phyloP scores from a whole-genome alignment of 2,797 vertebrate species.

The Trematomus bernacchii region DNA sequence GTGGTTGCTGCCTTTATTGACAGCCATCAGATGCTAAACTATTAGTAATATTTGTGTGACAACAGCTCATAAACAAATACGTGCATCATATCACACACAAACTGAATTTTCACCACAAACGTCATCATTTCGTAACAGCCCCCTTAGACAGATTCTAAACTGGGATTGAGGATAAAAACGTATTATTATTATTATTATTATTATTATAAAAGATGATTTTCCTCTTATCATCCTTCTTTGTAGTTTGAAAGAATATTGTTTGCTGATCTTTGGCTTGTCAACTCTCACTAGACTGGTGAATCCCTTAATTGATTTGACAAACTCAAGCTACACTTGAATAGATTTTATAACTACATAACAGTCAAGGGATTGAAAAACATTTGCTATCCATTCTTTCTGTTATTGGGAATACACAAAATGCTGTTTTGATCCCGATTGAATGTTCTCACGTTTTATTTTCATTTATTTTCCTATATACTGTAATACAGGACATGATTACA shows the following conservation, averaged over 20 bases:
- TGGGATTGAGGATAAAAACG: too few relatives aligned
- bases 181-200: too few relatives aligned
- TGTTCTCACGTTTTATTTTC: too few relatives aligned
- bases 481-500: neutral
- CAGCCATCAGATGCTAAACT: neutral
- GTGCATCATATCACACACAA: neutral
- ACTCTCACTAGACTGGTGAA: neutral
- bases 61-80: rapidly evolving
- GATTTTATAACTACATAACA: neutral
- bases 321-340: neutral
- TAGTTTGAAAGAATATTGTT: neutral
- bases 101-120: neutral
- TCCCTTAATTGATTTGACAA: neutral
- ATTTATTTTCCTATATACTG: neutral
- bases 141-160: neutral
- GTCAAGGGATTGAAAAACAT: too few relatives aligned
- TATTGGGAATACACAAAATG: too few relatives aligned
- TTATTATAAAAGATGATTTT: too few relatives aligned
- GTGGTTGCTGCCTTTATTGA: neutral
- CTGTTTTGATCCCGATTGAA: too few relatives aligned
- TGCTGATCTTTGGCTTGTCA: slow-evolving; percentile 6
- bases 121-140: neutral
- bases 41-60: neutral
- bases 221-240: neutral
- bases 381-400: too few relatives aligned